Evolutionary conservation across 2,113 vertebrate genomes (phyloP), one percentile per base, ranked within the genome.

Genomic region (Anoura caudifer): DNA sequence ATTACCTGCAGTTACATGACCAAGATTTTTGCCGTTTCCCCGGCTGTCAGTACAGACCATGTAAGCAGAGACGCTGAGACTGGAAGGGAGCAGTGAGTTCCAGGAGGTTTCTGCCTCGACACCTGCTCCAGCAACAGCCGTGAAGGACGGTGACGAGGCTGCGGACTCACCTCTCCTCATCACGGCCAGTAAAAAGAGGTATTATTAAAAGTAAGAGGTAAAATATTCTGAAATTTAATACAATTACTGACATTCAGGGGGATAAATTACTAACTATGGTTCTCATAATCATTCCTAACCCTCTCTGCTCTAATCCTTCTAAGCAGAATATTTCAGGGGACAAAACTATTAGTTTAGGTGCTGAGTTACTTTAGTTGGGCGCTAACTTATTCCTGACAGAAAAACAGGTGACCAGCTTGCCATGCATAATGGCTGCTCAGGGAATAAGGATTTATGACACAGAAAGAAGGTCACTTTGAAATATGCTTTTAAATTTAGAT

Each of bases 401-500:
- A 93, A 95, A 87, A 67, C 45, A 77, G 52, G 84, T 81, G 36
- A 87, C 43, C 80, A 65, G 17, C 19, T 94, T 92, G n/a, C 65
- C 50, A 92, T 59, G 43, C 13, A 88, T 67, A 87, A 90, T 75
- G 72, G 36, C 31, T 90, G 14, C 41, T 61, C 22, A 33, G 33
- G 19, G 47, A 97, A 95, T 73, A 76, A 89, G 77, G 81, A 95
- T 95, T 96, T 95, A 91, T 65, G 67, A 97, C 67, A 95, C 9
- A 61, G 67, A 94, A 96, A 94, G 63, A 96, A 85, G 33, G 28
- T 63, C 79, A 82, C 52, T 96, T 85, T 95, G 52, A 94, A 97
- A 96, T 52, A 91, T 14, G 52, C 36, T 70, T 96, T 93, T 91
- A 92, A 56, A 94, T 90, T 95, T 79, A 96, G 50, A 94, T 92